Evolutionary conservation across 2,113 vertebrate genomes (phyloP).

Genomic region (Mandrillus leucophaeus): DNA sequence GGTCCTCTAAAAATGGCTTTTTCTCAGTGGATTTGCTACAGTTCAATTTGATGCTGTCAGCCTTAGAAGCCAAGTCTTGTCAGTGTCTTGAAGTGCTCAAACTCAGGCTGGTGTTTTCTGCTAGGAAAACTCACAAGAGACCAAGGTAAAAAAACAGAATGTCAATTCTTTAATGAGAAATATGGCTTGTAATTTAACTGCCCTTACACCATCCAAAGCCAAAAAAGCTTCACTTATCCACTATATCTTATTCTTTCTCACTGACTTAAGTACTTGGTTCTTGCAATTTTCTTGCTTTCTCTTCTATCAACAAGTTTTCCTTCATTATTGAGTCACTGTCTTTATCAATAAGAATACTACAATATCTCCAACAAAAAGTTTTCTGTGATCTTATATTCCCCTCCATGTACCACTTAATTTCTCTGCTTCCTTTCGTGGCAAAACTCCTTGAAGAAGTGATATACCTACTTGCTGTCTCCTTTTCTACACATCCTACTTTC

Average conservation of each 20-base stretch:
- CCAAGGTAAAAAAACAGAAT: not conserved
- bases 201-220: not conserved
- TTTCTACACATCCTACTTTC: not conserved
- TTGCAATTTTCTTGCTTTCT: not conserved
- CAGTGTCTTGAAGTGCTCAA: not conserved
- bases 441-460: not conserved
- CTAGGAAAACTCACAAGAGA: constrained; percentile 20
- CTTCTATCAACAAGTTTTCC: not conserved
- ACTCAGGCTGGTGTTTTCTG: constrained; percentile 15
- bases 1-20: not conserved
- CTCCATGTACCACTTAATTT: not conserved
- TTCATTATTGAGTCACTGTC: not conserved
- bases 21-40: not conserved
- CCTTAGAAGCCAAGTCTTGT: not conserved
- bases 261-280: not conserved
- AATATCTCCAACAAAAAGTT: not conserved
- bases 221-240: not conserved
- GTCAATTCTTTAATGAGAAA: constrained; percentile 39
- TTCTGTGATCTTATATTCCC: not conserved
- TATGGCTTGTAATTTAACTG: constrained; percentile 12
- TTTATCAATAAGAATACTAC: not conserved
- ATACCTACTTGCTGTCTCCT: not conserved
- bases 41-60: not conserved
- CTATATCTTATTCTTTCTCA: not conserved
- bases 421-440: not conserved